These are phyloP conservation scores for Brachionus koreanus DNA, from an alignment of 1,140 invertebrate genomes.

Conservation along the genomic window DNA sequence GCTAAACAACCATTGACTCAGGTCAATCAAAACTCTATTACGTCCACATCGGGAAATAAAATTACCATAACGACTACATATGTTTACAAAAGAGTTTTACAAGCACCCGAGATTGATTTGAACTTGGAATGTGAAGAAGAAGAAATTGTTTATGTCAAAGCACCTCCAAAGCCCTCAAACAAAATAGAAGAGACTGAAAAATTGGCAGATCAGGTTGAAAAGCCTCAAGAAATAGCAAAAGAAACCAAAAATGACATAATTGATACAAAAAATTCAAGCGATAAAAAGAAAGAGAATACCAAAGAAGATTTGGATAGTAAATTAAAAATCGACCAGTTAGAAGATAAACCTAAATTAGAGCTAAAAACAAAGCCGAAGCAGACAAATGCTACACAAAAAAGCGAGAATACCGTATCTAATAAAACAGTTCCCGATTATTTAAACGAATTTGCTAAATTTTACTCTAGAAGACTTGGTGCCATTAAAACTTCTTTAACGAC, in stretches of 20 bases:
- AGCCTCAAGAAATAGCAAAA: background rate
- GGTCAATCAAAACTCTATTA: constrained; percentile 12
- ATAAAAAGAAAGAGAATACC: background rate
- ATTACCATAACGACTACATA: constrained; percentile 36
- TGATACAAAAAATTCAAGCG: background rate
- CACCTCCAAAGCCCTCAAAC: background rate
- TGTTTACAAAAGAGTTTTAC: constrained; percentile 31
- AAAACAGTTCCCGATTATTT: background rate
- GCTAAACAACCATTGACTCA: constrained; percentile 3
- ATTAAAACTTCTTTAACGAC: background rate
- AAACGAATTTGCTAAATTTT: constrained; percentile 21
- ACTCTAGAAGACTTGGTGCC: constrained; percentile 33
- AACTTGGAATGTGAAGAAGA: constrained; percentile 39
- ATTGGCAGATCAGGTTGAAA: background rate
- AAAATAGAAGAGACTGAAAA: background rate
- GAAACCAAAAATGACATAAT: background rate
- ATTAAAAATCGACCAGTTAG: background rate
- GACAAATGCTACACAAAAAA: background rate
- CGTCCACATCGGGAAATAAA: constrained; percentile 6
- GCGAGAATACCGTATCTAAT: background rate
- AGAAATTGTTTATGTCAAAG: constrained; percentile 22
- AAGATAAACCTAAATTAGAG: background rate
- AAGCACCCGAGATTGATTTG: constrained; percentile 34
- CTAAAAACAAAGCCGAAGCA: background rate
- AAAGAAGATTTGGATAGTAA: background rate